Evolutionary conservation across 2,888 invertebrate genomes (phyloP), one percentile per base, ranked within the genome.

Genomic region (Plebejus argus): DNA sequence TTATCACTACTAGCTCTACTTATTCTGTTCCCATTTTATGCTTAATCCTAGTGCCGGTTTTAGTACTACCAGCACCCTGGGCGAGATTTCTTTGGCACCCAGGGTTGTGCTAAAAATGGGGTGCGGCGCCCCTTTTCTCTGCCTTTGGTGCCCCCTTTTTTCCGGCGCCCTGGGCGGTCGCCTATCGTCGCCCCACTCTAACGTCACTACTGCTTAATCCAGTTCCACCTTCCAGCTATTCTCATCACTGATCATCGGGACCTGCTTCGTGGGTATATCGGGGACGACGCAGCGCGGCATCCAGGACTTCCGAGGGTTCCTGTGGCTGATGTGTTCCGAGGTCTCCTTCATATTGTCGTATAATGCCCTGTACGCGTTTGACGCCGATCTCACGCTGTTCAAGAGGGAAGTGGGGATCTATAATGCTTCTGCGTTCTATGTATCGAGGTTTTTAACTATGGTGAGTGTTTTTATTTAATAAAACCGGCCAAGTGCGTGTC

Each of bases 251-350:
- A 87, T 94, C 33, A 86, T 95, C 23, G 87, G 85, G 1, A 85
- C 89, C 0, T 93, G 93, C 78, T 95, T 91, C 84, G 82, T 87
- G 0, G 94, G 93, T 0, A 88, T 90, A 28, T 84, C 90, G 1
- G 92, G 94, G 0, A 88, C 87, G 1, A 94, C 91, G 0, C 95
- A 95, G 81, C 85, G 86, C 0, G 95, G 95, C 0, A 86, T 95
- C 1, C 94, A 94, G 81, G 91, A 93, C 79, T 82, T 92, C 4
- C 85, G 92, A 20, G 95, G 95, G 0, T 89, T 93, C 58, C 87
- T 95, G 10, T 95, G 95, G 91, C 84, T 95, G 66, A 84, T 94
- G 78, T 91, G 90, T 77, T 91, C 94, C n/a, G 95, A 95, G 79
- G 87, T 94, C 0, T 88, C 90, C 70, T 95, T 94, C 83, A 88